Base-by-base conservation (phyloP, 92 coral and sea anemone species). In the Phenganax marumi region DNA sequence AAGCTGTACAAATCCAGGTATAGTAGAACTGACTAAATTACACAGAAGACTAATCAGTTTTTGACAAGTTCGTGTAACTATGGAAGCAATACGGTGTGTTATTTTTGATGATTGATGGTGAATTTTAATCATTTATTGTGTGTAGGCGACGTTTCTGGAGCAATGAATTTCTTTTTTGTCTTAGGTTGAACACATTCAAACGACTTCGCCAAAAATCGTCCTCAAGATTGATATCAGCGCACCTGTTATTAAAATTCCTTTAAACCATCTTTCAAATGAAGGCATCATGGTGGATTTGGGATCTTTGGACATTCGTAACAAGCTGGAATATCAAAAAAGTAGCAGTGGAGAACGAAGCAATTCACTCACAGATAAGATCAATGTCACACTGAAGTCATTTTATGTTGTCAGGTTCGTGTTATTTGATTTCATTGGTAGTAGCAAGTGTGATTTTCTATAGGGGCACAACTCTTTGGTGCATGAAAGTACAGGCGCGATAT, bases 1-100 rank as follows among this genome's bases (percentile, higher is more conserved):
- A 77, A n/a, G 72, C 57, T 26, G 82, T 77, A 3, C 82, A 77
- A 49, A 47, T 77, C 19, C 82, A 77, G 82, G 82, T 77, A 77
- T 55, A 51, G 19, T n/a, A n/a, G 50, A 49, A 49, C 54, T 14
- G 26, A 12, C 6, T 8, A 23, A 74, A 50, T 65, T 65, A 4
- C 39, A 50, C 43, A 50, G 6, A 22, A 8, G 10, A 48, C 43
- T 33, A 33, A 33, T 33, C 2, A 33, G 43, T 33, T 33, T 33
- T 33, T 33, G 43, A 33, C 43, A 5, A 33, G 43, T 33, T 33
- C 43, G 43, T 33, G 43, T 33, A 33, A 33, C 43, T 1, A 5
- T 33, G 5, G 43, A 33, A 33, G 43, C 43, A 33, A 33, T 33
- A 33, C 43, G 5, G 43, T 33, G 43, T 5, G n/a, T 56, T 56